These are phyloP conservation scores for Eurystomus glaucurus DNA, from an alignment of 2,797 vertebrate species.

Conservation along the genomic window DNA sequence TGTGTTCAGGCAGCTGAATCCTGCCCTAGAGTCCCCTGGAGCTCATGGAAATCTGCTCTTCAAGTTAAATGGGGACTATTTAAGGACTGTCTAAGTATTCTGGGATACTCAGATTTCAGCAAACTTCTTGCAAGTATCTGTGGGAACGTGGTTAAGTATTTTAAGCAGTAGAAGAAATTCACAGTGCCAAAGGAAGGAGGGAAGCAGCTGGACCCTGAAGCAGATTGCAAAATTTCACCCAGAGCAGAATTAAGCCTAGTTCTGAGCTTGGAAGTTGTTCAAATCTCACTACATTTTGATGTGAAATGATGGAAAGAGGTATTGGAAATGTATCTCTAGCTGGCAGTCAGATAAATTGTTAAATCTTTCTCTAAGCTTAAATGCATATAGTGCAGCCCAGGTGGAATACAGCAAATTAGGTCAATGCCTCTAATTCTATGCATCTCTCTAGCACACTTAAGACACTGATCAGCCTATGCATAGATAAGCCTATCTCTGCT, in stretches of 20 bases:
- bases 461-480: neutral
- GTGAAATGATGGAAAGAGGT: neutral
- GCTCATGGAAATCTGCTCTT: neutral
- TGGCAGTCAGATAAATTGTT: neutral
- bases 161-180: constrained; percentile 14
- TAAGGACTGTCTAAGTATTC: neutral
- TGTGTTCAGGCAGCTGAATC: neutral
- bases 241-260: neutral
- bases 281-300: constrained; percentile 18
- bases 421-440: neutral
- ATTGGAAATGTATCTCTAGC: neutral
- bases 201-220: constrained; percentile 26
- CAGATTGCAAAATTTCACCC: constrained; percentile 22
- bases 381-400: neutral
- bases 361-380: neutral
- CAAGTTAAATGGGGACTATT: neutral
- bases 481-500: neutral
- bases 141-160: constrained; percentile 21
- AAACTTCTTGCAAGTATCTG: neutral
- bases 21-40: neutral
- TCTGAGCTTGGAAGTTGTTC: neutral
- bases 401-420: constrained; percentile 31
- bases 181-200: constrained; percentile 5
- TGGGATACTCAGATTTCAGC: neutral
- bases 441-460: neutral